A percentile compares a stretch with the other conserved stretches of the same genome.
These are phyloP conservation scores for Drosophila melanica DNA, from an alignment of 1,140 invertebrate genomes.

Conservation along the genomic window DNA sequence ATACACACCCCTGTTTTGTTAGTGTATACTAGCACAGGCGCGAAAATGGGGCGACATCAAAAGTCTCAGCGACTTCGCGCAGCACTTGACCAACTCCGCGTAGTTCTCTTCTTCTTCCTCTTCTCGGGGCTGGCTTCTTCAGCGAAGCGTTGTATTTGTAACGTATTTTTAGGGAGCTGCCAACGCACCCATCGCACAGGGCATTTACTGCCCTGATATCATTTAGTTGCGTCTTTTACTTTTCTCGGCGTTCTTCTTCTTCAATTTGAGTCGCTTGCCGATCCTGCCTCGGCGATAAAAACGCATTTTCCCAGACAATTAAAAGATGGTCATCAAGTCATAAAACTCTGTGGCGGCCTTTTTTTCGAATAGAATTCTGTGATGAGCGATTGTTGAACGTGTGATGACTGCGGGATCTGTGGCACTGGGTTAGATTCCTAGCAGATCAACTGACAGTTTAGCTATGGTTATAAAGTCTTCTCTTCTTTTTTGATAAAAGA, in stretches of 20 bases:
- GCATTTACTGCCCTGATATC: conserved; percentile 50
- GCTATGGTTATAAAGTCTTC: conserved; percentile 9
- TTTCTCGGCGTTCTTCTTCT: conserved; percentile 17
- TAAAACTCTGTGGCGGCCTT: conserved; percentile 19
- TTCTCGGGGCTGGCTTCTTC: conserved; percentile 19
- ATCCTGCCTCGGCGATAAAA: conserved; percentile 59
- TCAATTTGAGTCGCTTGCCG: conserved; percentile 21
- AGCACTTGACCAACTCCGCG: conserved; percentile 69
- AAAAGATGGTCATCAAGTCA: conserved; percentile 54
- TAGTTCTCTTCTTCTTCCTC: conserved; percentile 12
- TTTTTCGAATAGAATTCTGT: background rate
- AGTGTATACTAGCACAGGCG: conserved; percentile 33
- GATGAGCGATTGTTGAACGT: conserved; percentile 29
- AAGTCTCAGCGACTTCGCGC: conserved; percentile 43
- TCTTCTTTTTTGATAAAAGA: background rate
- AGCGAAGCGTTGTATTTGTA: conserved; percentile 74
- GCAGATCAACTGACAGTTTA: background rate
- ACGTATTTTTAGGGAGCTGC: conserved; percentile 59
- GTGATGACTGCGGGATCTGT: conserved; percentile 28
- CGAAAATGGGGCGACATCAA: conserved; percentile 67
- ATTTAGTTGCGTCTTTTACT: conserved; percentile 5
- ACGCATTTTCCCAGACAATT: conserved; percentile 74
- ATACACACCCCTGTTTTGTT: background rate
- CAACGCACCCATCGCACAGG: background rate
- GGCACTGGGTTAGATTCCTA: conserved; percentile 33